Conservation (phyloP, 1,140 invertebrate species). For the Probaryconus sp. region DNA sequence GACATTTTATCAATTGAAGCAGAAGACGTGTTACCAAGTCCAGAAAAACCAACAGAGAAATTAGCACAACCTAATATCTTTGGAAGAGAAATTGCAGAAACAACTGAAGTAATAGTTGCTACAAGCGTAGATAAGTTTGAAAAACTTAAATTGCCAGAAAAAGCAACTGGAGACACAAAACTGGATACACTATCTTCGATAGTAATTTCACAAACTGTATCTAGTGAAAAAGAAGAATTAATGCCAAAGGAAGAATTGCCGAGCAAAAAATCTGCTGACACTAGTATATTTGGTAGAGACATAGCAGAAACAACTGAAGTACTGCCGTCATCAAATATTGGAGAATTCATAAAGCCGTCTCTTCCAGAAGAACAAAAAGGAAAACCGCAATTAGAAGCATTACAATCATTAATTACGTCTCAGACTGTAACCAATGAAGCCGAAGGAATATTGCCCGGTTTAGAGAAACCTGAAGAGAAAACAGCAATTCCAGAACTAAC, state of each 20-base stretch:
- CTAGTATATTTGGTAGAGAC: slow-evolving; percentile 64
- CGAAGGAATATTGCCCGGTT: slow-evolving; percentile 47
- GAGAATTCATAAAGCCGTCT: slow-evolving; percentile 39
- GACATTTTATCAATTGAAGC: slow-evolving; percentile 57
- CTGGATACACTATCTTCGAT: slow-evolving; percentile 52
- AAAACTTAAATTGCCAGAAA: slow-evolving; percentile 45
- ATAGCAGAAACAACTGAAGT: slow-evolving; percentile 65
- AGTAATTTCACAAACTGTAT: slow-evolving; percentile 53
- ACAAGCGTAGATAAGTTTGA: slow-evolving; percentile 53
- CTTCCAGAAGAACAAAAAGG: slow-evolving; percentile 58
- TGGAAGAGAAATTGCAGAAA: slow-evolving; percentile 70
- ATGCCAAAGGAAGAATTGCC: slow-evolving; percentile 29
- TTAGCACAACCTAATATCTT: slow-evolving; percentile 46
- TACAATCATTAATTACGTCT: slow-evolving; percentile 49
- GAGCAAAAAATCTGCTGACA: slow-evolving; percentile 30
- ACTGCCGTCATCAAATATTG: slow-evolving; percentile 34
- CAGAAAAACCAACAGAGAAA: slow-evolving; percentile 43
- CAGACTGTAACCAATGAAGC: slow-evolving; percentile 57
- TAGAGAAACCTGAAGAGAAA: slow-evolving; percentile 48
- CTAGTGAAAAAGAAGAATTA: slow-evolving; percentile 59
- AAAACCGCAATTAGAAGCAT: slow-evolving; percentile 52
- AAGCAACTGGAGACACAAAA: slow-evolving; percentile 56
- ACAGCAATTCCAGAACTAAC: slow-evolving; percentile 51
- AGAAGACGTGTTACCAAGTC: slow-evolving; percentile 60
- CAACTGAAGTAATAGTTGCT: slow-evolving; percentile 62